Conservation (phyloP, 2,888 invertebrate genomes). For the Drosophila fungiperda region DNA sequence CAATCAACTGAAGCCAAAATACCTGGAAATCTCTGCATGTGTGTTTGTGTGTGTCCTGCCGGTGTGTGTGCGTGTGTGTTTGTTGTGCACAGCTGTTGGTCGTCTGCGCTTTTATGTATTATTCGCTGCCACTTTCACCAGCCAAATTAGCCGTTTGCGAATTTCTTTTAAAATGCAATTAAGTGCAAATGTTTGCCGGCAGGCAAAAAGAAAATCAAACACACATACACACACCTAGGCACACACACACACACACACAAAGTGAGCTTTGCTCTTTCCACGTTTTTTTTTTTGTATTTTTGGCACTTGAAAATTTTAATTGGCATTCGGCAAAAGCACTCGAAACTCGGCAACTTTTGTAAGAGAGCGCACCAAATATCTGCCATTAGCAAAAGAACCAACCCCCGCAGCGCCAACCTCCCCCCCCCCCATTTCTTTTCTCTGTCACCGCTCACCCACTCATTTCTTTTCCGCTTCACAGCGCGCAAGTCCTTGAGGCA, state of each 20-base stretch:
- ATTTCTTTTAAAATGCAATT: slow-evolving; percentile 76
- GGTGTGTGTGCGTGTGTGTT: not conserved
- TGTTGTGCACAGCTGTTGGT: slow-evolving; percentile 15
- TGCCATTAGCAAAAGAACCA: slow-evolving; percentile 1
- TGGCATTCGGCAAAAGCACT: slow-evolving; percentile 68
- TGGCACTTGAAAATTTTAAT: slow-evolving; percentile 69
- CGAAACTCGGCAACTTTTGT: slow-evolving; percentile 62
- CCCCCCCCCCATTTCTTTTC: not conserved
- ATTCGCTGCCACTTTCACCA: slow-evolving; percentile 74
- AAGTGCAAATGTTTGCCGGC: slow-evolving; percentile 66
- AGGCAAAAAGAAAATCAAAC: slow-evolving; percentile 30
- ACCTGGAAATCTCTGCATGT: slow-evolving; percentile 12
- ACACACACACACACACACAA: not conserved
- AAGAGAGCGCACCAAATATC: slow-evolving; percentile 21
- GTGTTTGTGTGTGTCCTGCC: slow-evolving; percentile 1
- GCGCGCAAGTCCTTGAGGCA: slow-evolving; percentile 9
- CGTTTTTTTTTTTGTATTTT: slow-evolving; percentile 1
- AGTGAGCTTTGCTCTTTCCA: not conserved
- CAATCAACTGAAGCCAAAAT: slow-evolving; percentile 50
- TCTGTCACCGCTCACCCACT: not conserved
- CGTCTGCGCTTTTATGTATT: slow-evolving; percentile 62
- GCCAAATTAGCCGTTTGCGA: slow-evolving; percentile 72
- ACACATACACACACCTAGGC: not conserved
- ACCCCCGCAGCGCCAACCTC: not conserved
- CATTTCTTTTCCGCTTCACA: not conserved